Evolutionary conservation across 2,888 invertebrate species (phyloP).

Genomic region (Thecocarcelia acutangulata): DNA sequence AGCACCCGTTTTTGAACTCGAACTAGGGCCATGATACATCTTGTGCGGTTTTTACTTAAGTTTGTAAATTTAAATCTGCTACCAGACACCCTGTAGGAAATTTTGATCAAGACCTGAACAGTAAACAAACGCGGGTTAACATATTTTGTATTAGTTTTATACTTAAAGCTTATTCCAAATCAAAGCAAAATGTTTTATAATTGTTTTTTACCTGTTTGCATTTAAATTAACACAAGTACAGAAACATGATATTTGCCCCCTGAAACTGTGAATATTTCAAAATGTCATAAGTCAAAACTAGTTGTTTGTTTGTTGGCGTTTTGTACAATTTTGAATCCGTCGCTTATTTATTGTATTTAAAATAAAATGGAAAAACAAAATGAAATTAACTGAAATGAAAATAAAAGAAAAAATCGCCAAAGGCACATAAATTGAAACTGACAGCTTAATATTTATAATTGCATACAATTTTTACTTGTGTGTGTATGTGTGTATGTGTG

Average conservation of each 20-base stretch:
- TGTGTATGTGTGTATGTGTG: no score
- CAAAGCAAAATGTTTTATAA: background rate
- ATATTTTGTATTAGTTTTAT: no score
- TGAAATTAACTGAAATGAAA: slow-evolving; percentile 33
- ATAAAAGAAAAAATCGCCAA: slow-evolving; percentile 57
- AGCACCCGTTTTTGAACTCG: no score
- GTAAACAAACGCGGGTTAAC: no score
- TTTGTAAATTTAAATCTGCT: no score
- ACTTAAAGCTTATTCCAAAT: slow-evolving; percentile 35
- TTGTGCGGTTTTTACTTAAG: no score
- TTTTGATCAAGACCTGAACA: no score
- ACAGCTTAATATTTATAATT: slow-evolving; percentile 70
- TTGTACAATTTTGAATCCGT: slow-evolving; percentile 8
- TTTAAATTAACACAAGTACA: slow-evolving; percentile 1
- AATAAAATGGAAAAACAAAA: slow-evolving; percentile 25
- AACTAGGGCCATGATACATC: no score
- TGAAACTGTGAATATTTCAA: slow-evolving; percentile 55
- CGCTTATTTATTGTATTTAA: slow-evolving; percentile 8
- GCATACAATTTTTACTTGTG: slow-evolving; percentile 6
- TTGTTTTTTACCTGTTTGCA: background rate
- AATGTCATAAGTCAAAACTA: slow-evolving; percentile 70
- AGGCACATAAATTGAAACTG: slow-evolving; percentile 69
- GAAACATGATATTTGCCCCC: background rate
- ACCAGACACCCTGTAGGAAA: no score
- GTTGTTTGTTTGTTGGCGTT: slow-evolving; percentile 41